Evolutionary conservation across 2,797 vertebrate genomes (phyloP).

Genomic region (Gymnoscopelus braueri): DNA sequence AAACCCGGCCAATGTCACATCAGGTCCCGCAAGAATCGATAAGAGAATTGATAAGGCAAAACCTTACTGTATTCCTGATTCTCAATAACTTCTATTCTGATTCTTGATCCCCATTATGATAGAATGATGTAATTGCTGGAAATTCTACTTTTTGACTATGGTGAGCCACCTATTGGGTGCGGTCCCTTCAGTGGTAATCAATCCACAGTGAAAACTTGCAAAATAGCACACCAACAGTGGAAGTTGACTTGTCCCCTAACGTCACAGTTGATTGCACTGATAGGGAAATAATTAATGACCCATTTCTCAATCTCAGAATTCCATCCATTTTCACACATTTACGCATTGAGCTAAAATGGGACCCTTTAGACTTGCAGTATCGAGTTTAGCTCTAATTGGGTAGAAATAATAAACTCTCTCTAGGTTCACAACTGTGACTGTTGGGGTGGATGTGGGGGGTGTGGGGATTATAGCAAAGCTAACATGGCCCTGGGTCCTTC

Average conservation of each 20-base stretch:
- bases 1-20: no score
- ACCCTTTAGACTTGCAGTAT: conserved; percentile 35
- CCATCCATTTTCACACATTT: conserved; percentile 17
- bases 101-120: conserved; percentile 11
- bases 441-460: neutral
- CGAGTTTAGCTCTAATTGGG: conserved; percentile 57
- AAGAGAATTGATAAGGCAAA: no score
- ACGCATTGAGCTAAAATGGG: conserved; percentile 23
- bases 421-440: conserved; percentile 28
- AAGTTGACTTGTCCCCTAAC: conserved; percentile 26
- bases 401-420: conserved; percentile 64
- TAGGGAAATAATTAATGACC: conserved; percentile 50
- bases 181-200: neutral
- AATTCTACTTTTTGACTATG: conserved; percentile 28
- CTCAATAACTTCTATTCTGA: no score
- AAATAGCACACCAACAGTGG: neutral
- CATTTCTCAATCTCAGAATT: conserved; percentile 13
- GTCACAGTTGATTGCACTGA: conserved; percentile 43
- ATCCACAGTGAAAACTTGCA: conserved; percentile 3
- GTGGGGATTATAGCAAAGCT: conserved; percentile 32
- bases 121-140: conserved; percentile 21
- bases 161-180: neutral
- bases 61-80: no score
- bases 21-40: no score
- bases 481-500: conserved; percentile 26